Conservation (phyloP, 2,888 invertebrate genomes). For the Stenurella melanura region DNA sequence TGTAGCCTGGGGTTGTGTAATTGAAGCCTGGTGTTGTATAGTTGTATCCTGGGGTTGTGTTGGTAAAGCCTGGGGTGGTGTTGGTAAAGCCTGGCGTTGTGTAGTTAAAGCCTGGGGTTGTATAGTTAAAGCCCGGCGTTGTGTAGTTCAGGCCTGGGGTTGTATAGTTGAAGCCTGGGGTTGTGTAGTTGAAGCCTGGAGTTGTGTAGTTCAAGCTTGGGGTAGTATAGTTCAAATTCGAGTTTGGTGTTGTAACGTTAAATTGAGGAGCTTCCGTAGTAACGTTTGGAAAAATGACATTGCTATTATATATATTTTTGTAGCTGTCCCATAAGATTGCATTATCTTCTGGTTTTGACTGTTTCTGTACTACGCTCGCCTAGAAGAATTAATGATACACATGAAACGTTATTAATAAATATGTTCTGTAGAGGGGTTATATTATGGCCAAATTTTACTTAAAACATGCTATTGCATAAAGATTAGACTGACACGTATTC, state of each 20-base stretch:
- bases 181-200: not conserved
- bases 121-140: not conserved
- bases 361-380: not conserved
- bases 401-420: too few relatives aligned
- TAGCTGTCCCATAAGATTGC: not conserved
- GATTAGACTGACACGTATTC: too few relatives aligned
- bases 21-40: too few relatives aligned
- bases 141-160: conserved; percentile 3
- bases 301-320: not conserved
- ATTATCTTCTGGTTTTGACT: not conserved
- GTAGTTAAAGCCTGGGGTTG: not conserved
- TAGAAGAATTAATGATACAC: not conserved
- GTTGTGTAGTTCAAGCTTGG: too few relatives aligned
- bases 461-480: too few relatives aligned
- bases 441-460: too few relatives aligned
- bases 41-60: too few relatives aligned
- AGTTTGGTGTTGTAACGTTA: conserved; percentile 14
- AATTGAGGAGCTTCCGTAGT: conserved; percentile 14
- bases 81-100: not conserved
- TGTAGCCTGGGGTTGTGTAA: too few relatives aligned
- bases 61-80: not conserved
- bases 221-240: not conserved
- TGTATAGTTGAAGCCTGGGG: not conserved
- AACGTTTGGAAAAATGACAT: not conserved
- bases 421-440: too few relatives aligned